A percentile compares a stretch with the other conserved stretches of the same genome.
Evolutionary conservation across 1,140 invertebrate genomes (phyloP).

Genomic region (Kradibia gibbosae): DNA sequence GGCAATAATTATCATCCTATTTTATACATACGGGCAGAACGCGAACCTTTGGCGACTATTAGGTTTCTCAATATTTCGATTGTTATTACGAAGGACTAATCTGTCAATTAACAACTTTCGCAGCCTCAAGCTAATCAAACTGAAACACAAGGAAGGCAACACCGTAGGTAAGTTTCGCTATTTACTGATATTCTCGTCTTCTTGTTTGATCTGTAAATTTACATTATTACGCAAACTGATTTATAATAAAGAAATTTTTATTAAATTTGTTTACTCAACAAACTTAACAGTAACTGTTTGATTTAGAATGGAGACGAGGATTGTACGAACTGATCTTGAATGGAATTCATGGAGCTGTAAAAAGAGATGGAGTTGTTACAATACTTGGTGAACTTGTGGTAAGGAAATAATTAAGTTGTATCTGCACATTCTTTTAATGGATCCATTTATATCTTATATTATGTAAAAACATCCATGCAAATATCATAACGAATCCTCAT

Average conservation of each 20-base stretch:
- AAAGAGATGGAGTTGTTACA: slow-evolving; percentile 80
- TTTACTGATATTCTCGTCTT: neutral
- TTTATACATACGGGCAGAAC: slow-evolving; percentile 49
- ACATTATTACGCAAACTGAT: too few species aligned
- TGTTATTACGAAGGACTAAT: slow-evolving; percentile 56
- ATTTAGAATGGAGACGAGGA: slow-evolving; percentile 70
- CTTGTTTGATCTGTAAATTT: neutral
- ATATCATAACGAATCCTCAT: too few species aligned
- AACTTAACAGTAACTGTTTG: neutral
- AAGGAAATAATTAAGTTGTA: slow-evolving; percentile 64
- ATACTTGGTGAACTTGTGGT: slow-evolving; percentile 81
- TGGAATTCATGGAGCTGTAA: slow-evolving; percentile 79
- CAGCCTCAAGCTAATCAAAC: slow-evolving; percentile 72
- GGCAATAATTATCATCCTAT: slow-evolving; percentile 48
- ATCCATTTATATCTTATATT: neutral
- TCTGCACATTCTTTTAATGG: too few species aligned
- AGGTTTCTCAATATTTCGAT: slow-evolving; percentile 53
- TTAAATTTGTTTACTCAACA: too few species aligned
- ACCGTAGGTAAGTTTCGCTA: slow-evolving; percentile 61
- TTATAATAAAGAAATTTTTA: too few species aligned
- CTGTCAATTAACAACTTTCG: slow-evolving; percentile 70
- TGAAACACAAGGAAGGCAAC: slow-evolving; percentile 70
- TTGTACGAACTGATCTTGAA: slow-evolving; percentile 79
- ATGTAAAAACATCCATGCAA: neutral
- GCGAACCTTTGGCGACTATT: neutral